A percentile compares a stretch with the other conserved stretches of the same genome.
phyloP scores from a whole-genome alignment of 64 coral and sea anemone species.

The Stichodactyla mertensii region DNA sequence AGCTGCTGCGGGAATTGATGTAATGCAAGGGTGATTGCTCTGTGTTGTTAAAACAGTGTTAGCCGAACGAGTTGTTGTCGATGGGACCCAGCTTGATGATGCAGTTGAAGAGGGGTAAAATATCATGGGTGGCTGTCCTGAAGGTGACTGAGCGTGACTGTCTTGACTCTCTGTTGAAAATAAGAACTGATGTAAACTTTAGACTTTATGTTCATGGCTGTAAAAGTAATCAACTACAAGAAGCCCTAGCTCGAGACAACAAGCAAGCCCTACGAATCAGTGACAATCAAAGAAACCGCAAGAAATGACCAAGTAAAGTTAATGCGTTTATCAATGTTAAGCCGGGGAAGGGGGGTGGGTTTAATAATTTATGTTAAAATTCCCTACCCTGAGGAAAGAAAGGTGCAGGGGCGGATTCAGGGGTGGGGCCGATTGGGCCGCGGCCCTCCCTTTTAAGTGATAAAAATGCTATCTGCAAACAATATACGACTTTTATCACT shows the following conservation, averaged over 20 bases:
- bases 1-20: slow-evolving; percentile 32
- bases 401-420: too few species aligned
- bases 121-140: slow-evolving; percentile 5
- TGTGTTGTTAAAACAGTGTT: slow-evolving; percentile 48
- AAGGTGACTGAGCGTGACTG: slow-evolving; percentile 7
- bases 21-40: slow-evolving; percentile 65
- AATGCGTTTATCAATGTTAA: too few species aligned
- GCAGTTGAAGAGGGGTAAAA: slow-evolving; percentile 1
- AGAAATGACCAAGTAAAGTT: too few species aligned
- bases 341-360: too few species aligned
- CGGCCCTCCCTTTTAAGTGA: too few species aligned
- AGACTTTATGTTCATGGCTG: background rate
- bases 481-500: too few species aligned
- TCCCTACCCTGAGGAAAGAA: too few species aligned
- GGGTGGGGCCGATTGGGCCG: too few species aligned
- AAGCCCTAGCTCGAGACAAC: background rate
- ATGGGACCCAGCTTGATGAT: slow-evolving; percentile 17
- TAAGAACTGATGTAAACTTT: background rate
- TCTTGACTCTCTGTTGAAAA: slow-evolving; percentile 12
- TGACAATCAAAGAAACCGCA: too few species aligned
- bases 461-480: too few species aligned
- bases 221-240: background rate
- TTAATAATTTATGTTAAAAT: too few species aligned
- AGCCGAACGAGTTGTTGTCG: slow-evolving; percentile 32
- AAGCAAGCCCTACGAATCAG: too few species aligned